Base-by-base conservation (phyloP, 2,888 invertebrate genomes). In the Amblyjoppa proteus region DNA sequence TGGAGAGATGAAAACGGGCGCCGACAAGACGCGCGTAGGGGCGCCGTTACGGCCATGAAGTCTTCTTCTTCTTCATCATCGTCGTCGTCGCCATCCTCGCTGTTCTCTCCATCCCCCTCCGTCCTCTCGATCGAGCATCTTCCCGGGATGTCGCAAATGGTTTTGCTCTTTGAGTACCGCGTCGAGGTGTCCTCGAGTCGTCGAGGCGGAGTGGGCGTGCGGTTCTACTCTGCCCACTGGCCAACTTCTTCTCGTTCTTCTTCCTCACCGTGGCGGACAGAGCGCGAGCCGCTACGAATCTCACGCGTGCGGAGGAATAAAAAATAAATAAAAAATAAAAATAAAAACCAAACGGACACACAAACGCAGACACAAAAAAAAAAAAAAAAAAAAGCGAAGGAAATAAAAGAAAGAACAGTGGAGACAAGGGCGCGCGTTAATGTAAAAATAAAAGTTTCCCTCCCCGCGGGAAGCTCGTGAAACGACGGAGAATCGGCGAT, bases 371-470 rank as follows among this genome's bases (percentile, higher is more conserved):
- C 41, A 68, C 6, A 68, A 7, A 53, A 51, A 34, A 41, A 31
- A 38, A 56, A 73, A 68, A 7, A 53, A 51, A 34, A 41, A 31
- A 38, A 56, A 73, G 51, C 66, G 71, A 38, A 58, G 53, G 31
- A 70, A 66, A 49, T 16, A n/a, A 69, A 58, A 53, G 61, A 41
- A 80, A 77, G 73, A 81, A 69, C 68, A 58, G 20, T 7, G 70
- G 77, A 41, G 85, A 79, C 85, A 85, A 85, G 85, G 82, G 79
- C 78, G 81, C 61, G 75, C 78, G 74, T 69, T 64, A 75, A 82
- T 75, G 82, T 85, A 85, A 85, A 85, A 85, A 85, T 85, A 85
- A 85, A 81, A 77, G 81, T 78, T 64, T 78, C 69, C 75, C 74
- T 81, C 64, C 64, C 49, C 81, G 73, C 77, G 69, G 53, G 83